Percentiles rank a stretch among this genome's conserved stretches.
These are phyloP conservation scores for Anser brachyrhynchus DNA, from an alignment of 2,113 vertebrate genomes.

Conservation along the genomic window DNA sequence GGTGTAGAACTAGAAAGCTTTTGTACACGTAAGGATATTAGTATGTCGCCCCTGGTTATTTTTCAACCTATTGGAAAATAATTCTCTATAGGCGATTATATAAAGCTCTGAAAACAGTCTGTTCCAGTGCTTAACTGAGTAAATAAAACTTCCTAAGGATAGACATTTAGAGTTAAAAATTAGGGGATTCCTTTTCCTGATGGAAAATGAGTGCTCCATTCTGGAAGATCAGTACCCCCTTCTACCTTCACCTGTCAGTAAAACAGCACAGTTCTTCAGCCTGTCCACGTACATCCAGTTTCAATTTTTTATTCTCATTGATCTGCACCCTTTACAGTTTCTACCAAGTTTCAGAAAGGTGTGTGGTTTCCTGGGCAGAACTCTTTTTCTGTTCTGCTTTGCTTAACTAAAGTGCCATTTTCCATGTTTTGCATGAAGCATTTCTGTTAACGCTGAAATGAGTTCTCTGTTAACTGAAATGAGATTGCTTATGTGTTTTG, in stretches of 20 bases:
- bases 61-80: neutral
- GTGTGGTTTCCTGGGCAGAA: neutral
- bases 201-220: neutral
- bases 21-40: fast-evolving
- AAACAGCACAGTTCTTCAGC: neutral
- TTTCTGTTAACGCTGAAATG: neutral
- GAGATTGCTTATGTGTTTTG: neutral
- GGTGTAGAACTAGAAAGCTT: neutral
- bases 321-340: neutral
- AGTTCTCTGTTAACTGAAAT: neutral
- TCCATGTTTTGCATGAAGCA: neutral
- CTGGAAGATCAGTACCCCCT: neutral
- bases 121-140: neutral
- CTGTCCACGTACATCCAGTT: neutral
- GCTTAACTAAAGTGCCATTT: neutral
- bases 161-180: neutral
- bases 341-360: neutral
- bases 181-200: neutral
- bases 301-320: neutral
- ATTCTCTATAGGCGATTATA: neutral
- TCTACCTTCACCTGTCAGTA: neutral
- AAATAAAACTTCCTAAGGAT: neutral
- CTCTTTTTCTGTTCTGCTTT: neutral
- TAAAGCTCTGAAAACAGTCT: neutral
- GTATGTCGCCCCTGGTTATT: neutral